Percentiles rank a stretch among this genome's conserved stretches.
phyloP scores from a whole-genome alignment of 2,113 vertebrate species.

The Oreotrochilus melanogaster region DNA sequence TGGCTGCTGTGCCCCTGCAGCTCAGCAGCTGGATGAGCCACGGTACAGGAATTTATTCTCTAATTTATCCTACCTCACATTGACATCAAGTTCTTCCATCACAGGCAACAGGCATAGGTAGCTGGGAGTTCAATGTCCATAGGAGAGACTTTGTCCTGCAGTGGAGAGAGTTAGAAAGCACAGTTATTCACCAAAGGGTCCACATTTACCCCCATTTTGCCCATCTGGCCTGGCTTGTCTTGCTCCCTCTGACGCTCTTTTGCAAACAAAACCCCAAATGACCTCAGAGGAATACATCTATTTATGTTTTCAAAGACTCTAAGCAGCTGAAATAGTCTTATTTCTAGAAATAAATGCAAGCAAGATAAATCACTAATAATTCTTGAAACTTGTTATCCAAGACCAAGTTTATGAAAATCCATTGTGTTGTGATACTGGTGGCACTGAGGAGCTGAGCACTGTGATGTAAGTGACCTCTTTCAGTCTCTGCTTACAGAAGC shows the following conservation, averaged over 20 bases:
- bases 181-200: not conserved
- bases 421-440: not conserved
- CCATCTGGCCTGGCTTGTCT: not conserved
- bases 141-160: conserved; percentile 76
- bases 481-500: not conserved
- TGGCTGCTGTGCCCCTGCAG: not conserved
- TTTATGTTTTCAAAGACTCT: not conserved
- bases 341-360: not conserved
- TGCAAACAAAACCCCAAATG: not conserved
- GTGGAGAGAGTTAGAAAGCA: conserved; percentile 11
- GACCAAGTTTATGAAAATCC: not conserved
- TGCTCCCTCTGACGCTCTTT: not conserved
- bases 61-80: conserved; percentile 88
- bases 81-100: conserved; percentile 93
- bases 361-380: not conserved
- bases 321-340: not conserved
- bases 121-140: conserved; percentile 85
- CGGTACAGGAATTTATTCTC: accelerated
- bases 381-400: not conserved
- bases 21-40: not conserved
- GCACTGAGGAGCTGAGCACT: not conserved
- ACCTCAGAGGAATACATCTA: not conserved
- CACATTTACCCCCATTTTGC: not conserved
- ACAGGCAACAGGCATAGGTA: conserved; percentile 88
- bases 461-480: not conserved